Evolutionary conservation across 2,888 invertebrate species (phyloP), one percentile per base, ranked within the genome.

Genomic region (Pristionchus maxplancki): DNA sequence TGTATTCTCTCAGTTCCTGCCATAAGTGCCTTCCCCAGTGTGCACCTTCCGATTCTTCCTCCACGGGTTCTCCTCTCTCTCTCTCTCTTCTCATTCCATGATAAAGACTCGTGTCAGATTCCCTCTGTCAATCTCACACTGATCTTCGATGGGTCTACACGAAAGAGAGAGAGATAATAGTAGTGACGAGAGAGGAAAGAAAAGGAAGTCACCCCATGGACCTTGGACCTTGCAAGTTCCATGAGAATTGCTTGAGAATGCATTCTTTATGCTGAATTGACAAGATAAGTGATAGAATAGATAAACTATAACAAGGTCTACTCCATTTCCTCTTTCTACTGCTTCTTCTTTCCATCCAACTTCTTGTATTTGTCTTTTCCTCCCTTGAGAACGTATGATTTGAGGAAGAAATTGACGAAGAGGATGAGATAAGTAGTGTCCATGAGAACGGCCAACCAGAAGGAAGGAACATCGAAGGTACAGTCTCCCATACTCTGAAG

Each of bases 381-480:
- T 50, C 92, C 92, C 28, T 88, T 78, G 44, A 92, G 44, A 37
- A 92, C 90, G 88, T n/a, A n/a, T n/a, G n/a, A n/a, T n/a, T n/a
- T n/a, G n/a, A n/a, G n/a, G n/a, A n/a, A n/a, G n/a, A n/a, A 92
- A 89, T 92, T 92, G 89, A 92, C 89, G 88, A 92, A 92, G 64
- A 92, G 89, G 44, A 89, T 78, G 74, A 92, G 90, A 84, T 92
- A 92, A 24, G 92, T 92, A 6, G 90, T 85, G 88, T 92, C 92
- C 92, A 92, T 92, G 62, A 91, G 90, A 64, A 89, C 91, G 20
- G 92, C 92, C 34, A 87, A 53, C 86, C 86, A 86, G 86, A 67
- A 86, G 24, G 86, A 67, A 31, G 40, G 28, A 11, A 53, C 31
- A 28, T 86, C 50, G 67, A 86, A 67, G 15, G n/a, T 34, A 37